Evolutionary conservation across 2,888 invertebrate genomes (phyloP).

Genomic region (Agriopis marginaria): DNA sequence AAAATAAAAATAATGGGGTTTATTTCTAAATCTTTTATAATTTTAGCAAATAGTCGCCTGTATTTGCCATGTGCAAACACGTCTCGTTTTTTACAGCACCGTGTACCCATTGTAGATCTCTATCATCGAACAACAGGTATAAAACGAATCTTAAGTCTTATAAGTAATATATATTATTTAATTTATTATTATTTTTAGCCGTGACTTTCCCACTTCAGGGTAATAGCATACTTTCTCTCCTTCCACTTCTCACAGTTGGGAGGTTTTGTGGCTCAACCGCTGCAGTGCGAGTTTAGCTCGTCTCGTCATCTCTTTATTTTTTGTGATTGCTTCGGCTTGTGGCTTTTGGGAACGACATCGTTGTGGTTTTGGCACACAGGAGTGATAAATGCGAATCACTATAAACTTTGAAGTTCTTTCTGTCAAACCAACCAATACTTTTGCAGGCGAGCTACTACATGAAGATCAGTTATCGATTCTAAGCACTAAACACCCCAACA

Average conservation of each 20-base stretch:
- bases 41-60: slow-evolving; percentile 15
- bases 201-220: no score
- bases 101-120: slow-evolving; percentile 66
- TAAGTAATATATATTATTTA: not conserved
- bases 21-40: slow-evolving; percentile 18
- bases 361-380: no score
- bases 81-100: slow-evolving; percentile 47
- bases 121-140: slow-evolving; percentile 72
- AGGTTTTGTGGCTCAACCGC: no score
- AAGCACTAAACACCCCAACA: slow-evolving; percentile 69
- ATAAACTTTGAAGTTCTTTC: no score
- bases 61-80: slow-evolving; percentile 25
- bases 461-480: slow-evolving; percentile 54
- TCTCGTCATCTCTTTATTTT: no score
- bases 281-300: no score
- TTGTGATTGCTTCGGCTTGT: no score
- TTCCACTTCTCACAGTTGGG: no score
- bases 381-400: no score
- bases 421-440: no score
- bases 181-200: not conserved
- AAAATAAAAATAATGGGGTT: slow-evolving; percentile 28
- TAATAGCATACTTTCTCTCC: not conserved
- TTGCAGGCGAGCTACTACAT: slow-evolving; percentile 63
- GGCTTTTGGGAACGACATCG: no score
- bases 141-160: not conserved